phyloP scores from a whole-genome alignment of 2,888 invertebrate genomes.

The Cataglyphis albicans region DNA sequence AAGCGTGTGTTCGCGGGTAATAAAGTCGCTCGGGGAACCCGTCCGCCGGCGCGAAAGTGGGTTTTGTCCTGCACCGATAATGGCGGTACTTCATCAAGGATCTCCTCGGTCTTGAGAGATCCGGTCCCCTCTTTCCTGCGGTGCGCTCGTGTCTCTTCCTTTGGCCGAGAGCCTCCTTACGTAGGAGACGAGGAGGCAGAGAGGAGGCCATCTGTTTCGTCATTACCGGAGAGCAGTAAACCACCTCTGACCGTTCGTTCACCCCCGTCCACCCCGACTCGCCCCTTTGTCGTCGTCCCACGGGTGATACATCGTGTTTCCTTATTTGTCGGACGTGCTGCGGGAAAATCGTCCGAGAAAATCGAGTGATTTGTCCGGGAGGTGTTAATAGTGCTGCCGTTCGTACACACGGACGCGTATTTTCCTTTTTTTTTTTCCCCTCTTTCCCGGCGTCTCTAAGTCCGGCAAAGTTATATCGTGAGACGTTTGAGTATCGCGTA shows the following conservation, averaged over 20 bases:
- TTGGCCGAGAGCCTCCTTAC: constrained; percentile 1
- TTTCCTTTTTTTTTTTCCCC: background rate
- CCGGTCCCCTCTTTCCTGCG: constrained; percentile 49
- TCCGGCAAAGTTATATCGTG: constrained; percentile 35
- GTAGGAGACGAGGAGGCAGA: constrained; percentile 71
- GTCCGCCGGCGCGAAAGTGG: constrained; percentile 77
- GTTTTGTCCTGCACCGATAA: constrained; percentile 85
- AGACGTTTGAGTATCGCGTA: constrained; percentile 17
- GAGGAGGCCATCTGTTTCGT: constrained; percentile 86
- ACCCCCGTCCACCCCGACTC: constrained; percentile 8
- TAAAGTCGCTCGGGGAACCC: constrained; percentile 81
- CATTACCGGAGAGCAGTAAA: constrained; percentile 85
- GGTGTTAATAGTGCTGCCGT: constrained; percentile 83
- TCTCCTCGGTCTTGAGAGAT: constrained; percentile 67
- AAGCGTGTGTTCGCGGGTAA: constrained; percentile 83
- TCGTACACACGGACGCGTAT: constrained; percentile 51
- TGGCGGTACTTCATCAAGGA: constrained; percentile 85
- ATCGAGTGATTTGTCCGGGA: constrained; percentile 86
- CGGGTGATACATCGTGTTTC: constrained; percentile 86
- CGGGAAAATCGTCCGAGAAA: constrained; percentile 85
- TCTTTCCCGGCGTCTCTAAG: constrained; percentile 42
- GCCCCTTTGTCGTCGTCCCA: constrained; percentile 81
- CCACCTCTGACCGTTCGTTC: constrained; percentile 75
- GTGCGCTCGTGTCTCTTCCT: constrained; percentile 40
- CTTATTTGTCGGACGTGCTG: constrained; percentile 85